Percentiles rank a stretch among this genome's conserved stretches.
phyloP scores from a whole-genome alignment of 2,888 invertebrate genomes.

The Troides oblongomaculatus region DNA sequence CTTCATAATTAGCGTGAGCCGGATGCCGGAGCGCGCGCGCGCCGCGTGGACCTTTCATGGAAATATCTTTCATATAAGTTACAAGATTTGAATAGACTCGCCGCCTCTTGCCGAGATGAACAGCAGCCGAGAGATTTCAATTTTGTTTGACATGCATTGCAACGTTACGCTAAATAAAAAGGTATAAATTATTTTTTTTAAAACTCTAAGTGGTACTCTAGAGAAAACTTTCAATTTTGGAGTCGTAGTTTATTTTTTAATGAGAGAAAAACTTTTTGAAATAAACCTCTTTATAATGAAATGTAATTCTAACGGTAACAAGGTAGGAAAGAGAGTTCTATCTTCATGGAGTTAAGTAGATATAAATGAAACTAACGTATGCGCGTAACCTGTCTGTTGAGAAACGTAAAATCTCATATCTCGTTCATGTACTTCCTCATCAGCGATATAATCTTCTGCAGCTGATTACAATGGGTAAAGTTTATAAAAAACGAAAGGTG shows the following conservation, averaged over 20 bases:
- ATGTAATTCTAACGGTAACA: not conserved
- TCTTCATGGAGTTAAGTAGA: no score
- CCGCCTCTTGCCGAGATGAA: not conserved
- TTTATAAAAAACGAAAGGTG: no score
- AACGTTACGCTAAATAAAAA: not conserved
- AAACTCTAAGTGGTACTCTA: not conserved
- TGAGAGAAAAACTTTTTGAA: not conserved
- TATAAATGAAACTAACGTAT: no score
- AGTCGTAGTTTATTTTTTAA: not conserved
- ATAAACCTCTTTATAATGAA: not conserved
- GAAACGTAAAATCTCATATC: no score
- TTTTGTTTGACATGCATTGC: not conserved
- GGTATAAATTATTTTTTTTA: not conserved
- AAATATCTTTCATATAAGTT: constrained; percentile 4
- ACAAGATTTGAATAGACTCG: constrained; percentile 3
- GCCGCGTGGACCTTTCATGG: constrained; percentile 1
- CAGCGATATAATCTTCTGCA: no score
- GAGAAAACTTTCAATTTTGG: not conserved
- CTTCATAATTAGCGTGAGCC: constrained; percentile 13
- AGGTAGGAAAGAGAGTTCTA: not conserved
- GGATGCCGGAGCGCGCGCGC: not conserved
- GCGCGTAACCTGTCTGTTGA: no score
- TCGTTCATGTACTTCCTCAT: no score
- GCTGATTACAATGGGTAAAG: no score
- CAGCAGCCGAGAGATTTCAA: not conserved